These are phyloP conservation scores for Schizopygopsis malacanthus DNA, from an alignment of 2,797 vertebrate genomes.

Conservation along the genomic window DNA sequence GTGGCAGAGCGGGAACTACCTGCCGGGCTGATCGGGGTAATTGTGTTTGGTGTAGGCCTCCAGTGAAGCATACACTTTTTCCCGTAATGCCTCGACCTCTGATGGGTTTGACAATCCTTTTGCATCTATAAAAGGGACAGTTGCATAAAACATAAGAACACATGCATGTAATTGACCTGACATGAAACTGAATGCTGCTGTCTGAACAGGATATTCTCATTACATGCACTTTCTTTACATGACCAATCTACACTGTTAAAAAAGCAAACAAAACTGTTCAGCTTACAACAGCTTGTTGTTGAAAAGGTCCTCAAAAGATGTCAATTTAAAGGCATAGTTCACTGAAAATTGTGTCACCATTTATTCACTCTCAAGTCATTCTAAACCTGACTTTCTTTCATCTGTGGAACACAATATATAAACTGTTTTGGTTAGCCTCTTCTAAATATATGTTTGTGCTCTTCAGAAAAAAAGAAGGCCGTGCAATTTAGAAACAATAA, in stretches of 20 bases:
- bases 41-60: slow-evolving; percentile 97
- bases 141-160: slow-evolving; percentile 26
- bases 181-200: background rate
- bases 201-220: background rate
- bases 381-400: background rate
- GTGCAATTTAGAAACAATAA: background rate
- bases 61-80: slow-evolving; percentile 94
- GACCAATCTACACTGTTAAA: background rate
- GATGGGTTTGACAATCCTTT: slow-evolving; percentile 92
- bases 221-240: background rate
- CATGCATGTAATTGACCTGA: background rate
- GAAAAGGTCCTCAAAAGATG: background rate
- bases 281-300: background rate
- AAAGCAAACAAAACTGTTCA: background rate
- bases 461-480: too few relatives aligned
- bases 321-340: background rate
- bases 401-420: background rate
- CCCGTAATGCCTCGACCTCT: slow-evolving; percentile 89
- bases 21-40: slow-evolving; percentile 94
- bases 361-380: background rate
- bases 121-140: slow-evolving; percentile 68
- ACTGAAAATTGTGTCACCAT: background rate
- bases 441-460: background rate
- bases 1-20: slow-evolving; percentile 71
- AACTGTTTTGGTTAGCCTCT: too few relatives aligned